These are phyloP conservation scores for Pelusios castaneus DNA, from an alignment of 2,113 vertebrate species.

Conservation along the genomic window DNA sequence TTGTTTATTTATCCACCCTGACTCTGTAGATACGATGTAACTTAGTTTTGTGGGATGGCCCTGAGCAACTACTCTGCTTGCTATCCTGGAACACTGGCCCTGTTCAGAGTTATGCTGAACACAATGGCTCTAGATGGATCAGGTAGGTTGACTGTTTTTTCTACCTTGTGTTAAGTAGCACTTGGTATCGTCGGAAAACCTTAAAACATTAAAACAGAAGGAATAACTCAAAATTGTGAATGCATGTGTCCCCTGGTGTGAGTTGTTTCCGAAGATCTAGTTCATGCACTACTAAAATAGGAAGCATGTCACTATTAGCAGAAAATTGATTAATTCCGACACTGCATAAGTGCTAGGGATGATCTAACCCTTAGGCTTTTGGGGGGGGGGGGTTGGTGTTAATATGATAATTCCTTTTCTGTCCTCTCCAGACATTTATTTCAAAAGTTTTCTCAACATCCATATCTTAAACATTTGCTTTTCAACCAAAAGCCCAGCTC, in stretches of 20 bases:
- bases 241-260: accelerated
- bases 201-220: not conserved
- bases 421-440: not conserved
- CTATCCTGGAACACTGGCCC: not conserved
- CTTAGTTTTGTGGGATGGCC: no score
- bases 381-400: no score
- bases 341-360: not conserved
- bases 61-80: no score
- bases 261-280: not conserved
- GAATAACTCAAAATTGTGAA: not conserved
- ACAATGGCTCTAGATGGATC: not conserved
- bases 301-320: not conserved
- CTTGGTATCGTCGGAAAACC: not conserved
- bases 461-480: not conserved
- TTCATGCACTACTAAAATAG: not conserved
- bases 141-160: accelerated
- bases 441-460: not conserved
- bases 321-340: not conserved
- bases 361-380: not conserved
- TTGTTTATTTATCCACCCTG: no score
- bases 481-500: not conserved
- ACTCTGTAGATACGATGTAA: no score
- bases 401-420: not conserved
- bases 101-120: not conserved
- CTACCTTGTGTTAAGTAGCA: not conserved